Base-by-base conservation (phyloP, 35 echinoderm and acorn worm species). In the Holothuria glaberrima region DNA sequence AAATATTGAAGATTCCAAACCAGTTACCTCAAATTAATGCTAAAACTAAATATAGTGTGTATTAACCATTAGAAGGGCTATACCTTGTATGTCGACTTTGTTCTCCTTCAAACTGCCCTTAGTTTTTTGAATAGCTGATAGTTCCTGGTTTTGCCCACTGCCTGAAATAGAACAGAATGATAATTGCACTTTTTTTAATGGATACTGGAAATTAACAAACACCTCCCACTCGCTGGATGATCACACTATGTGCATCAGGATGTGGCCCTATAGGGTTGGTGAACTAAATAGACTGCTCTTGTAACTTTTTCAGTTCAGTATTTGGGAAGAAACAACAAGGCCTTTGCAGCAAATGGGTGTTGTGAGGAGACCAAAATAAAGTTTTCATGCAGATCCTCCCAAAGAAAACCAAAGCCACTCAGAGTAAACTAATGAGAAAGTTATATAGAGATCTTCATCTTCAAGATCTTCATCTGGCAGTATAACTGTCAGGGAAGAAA, bases 1-100 rank as follows among this genome's bases (percentile, higher is more conserved):
- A 66, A 66, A 66, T 66, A 24, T 66, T 66, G 62, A 66, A 13
- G 9, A 66, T 66, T 66, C 62, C 28, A 66, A 66, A 66, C 62
- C 62, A 66, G 62, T 66, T 66, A 66, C 28, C 21, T 66, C 28
- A 29, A 66, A 66, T 22, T 66, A 66, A 66, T 29, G 6, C 62
- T 66, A 9, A 29, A 66, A n/a, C n/a, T n/a, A n/a, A n/a, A n/a
- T n/a, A n/a, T n/a, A 9, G 44, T 46, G 44, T 46, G 44, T 46
- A 46, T 46, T 10, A 46, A 46, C 44, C 44, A 46, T 5, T 46
- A 46, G 10, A 29, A 13, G 19, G 9, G 19, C 28, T 66, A 66
- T 66, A 66, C 62, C 62, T 66, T 66, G 12, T 29, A 66, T 66
- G 62, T 19, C 18, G 28, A 24, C 62, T 66, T 66, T 29, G 6